Percentiles rank a stretch among this genome's conserved stretches.
Conservation (phyloP, 2,113 vertebrate species). For the Xyrauchen texanus region DNA sequence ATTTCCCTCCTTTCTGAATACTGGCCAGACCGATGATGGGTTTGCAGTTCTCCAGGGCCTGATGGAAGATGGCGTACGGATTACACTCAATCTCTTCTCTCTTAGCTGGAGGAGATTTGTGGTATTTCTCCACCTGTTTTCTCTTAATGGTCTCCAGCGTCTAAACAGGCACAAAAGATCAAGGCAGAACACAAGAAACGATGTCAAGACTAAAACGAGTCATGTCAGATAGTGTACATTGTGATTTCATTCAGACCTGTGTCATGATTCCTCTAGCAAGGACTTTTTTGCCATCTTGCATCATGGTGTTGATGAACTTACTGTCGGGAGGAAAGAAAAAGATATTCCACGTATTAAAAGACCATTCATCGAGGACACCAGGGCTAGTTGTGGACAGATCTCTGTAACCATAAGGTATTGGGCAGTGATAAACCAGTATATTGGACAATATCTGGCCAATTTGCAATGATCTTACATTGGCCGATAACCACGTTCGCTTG, state of each 20-base stretch:
- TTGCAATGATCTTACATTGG: too few relatives aligned
- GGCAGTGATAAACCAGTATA: too few relatives aligned
- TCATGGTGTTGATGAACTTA: slow-evolving; percentile 96
- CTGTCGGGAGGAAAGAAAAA: slow-evolving; percentile 71
- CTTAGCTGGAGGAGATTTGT: slow-evolving; percentile 76
- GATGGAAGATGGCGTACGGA: slow-evolving; percentile 88
- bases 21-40: slow-evolving; percentile 85
- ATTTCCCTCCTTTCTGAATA: slow-evolving; percentile 84
- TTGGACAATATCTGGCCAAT: too few relatives aligned
- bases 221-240: not conserved
- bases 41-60: slow-evolving; percentile 90
- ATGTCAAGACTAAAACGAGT: not conserved
- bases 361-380: not conserved
- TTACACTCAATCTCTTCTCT: slow-evolving; percentile 86
- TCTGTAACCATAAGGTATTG: too few relatives aligned
- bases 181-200: too few relatives aligned
- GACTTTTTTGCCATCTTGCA: slow-evolving; percentile 86
- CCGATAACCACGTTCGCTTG: too few relatives aligned
- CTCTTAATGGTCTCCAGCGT: slow-evolving; percentile 90
- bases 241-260: slow-evolving; percentile 70
- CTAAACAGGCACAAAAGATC: slow-evolving; percentile 63
- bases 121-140: slow-evolving; percentile 91
- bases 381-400: too few relatives aligned
- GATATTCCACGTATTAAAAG: not conserved
- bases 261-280: slow-evolving; percentile 84